phyloP scores from a whole-genome alignment of 2,888 invertebrate genomes.

The Dicyrtoma fusca region DNA sequence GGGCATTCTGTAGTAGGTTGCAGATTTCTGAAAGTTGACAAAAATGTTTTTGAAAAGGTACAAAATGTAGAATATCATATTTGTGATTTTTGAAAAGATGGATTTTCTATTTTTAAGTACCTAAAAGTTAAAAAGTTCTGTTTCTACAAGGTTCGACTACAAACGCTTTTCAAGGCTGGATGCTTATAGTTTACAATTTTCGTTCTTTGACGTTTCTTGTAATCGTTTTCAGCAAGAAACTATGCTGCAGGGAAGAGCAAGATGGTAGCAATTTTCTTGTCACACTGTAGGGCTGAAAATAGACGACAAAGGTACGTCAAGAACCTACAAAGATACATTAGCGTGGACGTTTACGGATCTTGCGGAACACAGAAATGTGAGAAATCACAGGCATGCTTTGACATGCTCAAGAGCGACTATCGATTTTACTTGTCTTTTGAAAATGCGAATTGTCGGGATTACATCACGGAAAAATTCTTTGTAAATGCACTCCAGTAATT shows the following conservation, averaged over 20 bases:
- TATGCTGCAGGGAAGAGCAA: constrained; percentile 49
- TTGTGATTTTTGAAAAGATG: no score
- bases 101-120: no score
- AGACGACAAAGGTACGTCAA: constrained; percentile 80
- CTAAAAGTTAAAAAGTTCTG: not conserved
- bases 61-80: no score
- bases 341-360: constrained; percentile 88
- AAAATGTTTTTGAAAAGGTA: no score
- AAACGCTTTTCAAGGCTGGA: no score
- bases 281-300: constrained; percentile 51
- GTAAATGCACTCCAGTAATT: constrained; percentile 56
- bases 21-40: no score
- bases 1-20: no score
- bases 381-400: constrained; percentile 42
- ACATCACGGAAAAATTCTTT: constrained; percentile 59
- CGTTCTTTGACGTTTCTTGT: not conserved
- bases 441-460: constrained; percentile 58
- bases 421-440: constrained; percentile 59
- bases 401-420: constrained; percentile 55
- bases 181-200: no score
- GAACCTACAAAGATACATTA: constrained; percentile 81
- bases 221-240: constrained; percentile 38
- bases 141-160: no score
- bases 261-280: constrained; percentile 53
- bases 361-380: constrained; percentile 83